Base-by-base conservation (phyloP, 2,888 invertebrate genomes). In the Campoplex capitator region DNA sequence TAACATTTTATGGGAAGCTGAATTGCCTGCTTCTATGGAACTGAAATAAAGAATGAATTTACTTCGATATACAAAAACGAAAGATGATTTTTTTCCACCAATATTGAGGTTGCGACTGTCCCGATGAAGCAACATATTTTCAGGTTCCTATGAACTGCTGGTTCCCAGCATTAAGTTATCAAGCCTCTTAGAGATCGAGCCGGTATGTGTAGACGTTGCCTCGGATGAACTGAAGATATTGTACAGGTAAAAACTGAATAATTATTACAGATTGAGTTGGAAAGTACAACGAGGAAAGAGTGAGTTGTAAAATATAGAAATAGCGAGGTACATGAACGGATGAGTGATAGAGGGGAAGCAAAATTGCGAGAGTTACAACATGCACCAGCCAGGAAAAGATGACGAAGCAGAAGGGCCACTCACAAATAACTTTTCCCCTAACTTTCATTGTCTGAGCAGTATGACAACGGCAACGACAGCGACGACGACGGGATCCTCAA, bases 401-500 rank as follows among this genome's bases (percentile, higher is more conserved):
- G 85, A 86, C 45, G 80, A 38, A 38, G 77, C 83, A 80, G 73
- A 87, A 78, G 83, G 80, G 70, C 76, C 71, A 79, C 80, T 75
- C 32, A 80, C 65, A 76, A 83, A 75, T 79, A 79, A 86, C 75
- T 79, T 87, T 88, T 83, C 74, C 81, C 84, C 81, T 83, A 85
- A 88, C 88, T 87, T 87, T 81, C 85, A 88, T 89, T 88, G 88
- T 88, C 86, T 86, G 70, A 23, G 79, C 54, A 78, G 67, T 84
- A 73, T 73, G 56, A 42, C 81, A 56, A 81, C 76, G 54, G 70
- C 77, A 82, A 65, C 18, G 42, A 42, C 32, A 32, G 73, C n/a
- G 51, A 80, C 77, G 78, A 73, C 74, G 58, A 62, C 88, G 82
- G 71, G 51, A 18, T 88, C 76, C 89, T 88, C 87, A 77, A 89